Evolutionary conservation across 2,888 invertebrate species (phyloP).

Genomic region (Podotricha telesiphe): DNA sequence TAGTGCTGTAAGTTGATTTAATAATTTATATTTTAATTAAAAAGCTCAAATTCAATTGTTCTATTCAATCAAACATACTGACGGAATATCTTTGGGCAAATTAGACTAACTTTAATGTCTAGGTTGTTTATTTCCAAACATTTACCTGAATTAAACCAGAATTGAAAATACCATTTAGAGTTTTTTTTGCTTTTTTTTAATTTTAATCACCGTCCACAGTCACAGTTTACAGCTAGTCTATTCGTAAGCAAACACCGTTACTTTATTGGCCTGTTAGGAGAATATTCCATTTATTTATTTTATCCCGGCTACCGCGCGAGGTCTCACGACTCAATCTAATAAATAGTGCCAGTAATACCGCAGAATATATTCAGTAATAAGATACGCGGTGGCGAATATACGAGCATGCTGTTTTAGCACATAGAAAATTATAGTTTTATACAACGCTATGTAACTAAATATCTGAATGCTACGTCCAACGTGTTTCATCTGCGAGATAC

Average conservation of each 20-base stretch:
- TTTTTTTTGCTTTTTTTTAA: too few species aligned
- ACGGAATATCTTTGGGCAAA: neutral
- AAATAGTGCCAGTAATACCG: constrained; percentile 74
- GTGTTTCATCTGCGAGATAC: constrained; percentile 32
- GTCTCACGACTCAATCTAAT: constrained; percentile 82
- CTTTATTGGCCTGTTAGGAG: constrained; percentile 55
- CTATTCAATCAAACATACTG: neutral
- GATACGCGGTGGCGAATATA: constrained; percentile 71
- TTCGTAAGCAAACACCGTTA: constrained; percentile 53
- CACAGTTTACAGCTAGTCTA: constrained; percentile 25
- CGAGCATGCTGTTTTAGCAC: constrained; percentile 51
- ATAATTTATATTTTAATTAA: too few species aligned
- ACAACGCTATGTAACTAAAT: constrained; percentile 40
- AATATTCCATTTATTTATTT: constrained; percentile 73
- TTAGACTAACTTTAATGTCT: too few species aligned
- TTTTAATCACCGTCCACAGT: neutral
- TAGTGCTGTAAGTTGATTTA: too few species aligned
- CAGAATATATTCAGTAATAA: constrained; percentile 73
- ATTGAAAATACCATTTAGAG: too few species aligned
- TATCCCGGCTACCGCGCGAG: constrained; percentile 66
- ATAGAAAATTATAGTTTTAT: constrained; percentile 52
- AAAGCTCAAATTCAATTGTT: neutral
- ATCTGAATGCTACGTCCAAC: constrained; percentile 34
- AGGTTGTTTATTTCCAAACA: too few species aligned
- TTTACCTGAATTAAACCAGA: too few species aligned